These are phyloP conservation scores for Serranus cabrilla DNA, from an alignment of 2,797 vertebrate genomes.

Conservation along the genomic window DNA sequence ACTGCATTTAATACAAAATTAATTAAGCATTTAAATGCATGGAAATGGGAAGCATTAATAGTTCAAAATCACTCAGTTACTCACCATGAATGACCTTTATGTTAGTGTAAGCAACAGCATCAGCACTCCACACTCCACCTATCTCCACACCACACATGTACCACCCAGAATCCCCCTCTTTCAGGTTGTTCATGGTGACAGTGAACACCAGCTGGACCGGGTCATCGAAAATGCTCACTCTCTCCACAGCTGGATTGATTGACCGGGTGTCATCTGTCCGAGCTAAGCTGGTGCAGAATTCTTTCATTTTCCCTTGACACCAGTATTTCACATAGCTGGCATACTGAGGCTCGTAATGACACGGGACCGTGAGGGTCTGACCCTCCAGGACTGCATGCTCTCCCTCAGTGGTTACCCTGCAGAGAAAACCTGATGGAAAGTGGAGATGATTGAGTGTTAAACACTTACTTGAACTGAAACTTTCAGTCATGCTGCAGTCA, in stretches of 20 bases:
- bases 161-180: slow-evolving; percentile 76
- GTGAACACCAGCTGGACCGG: slow-evolving; percentile 78
- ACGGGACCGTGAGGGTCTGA: slow-evolving; percentile 72
- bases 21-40: too few species aligned
- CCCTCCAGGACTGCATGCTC: slow-evolving; percentile 77
- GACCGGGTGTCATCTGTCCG: slow-evolving; percentile 67
- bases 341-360: slow-evolving; percentile 82
- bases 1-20: too few species aligned
- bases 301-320: slow-evolving; percentile 74
- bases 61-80: slow-evolving; percentile 28
- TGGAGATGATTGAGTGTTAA: slow-evolving; percentile 21
- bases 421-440: slow-evolving; percentile 59
- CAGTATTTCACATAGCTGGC: slow-evolving; percentile 84
- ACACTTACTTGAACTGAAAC: slow-evolving; percentile 7
- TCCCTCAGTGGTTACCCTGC: slow-evolving; percentile 59
- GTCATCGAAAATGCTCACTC: slow-evolving; percentile 78
- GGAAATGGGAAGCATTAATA: too few species aligned
- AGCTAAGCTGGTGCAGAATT: slow-evolving; percentile 79
- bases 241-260: background rate
- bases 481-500: slow-evolving; percentile 6
- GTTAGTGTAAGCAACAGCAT: slow-evolving; percentile 65
- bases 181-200: slow-evolving; percentile 80
- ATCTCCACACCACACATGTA: slow-evolving; percentile 86
- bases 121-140: slow-evolving; percentile 70
- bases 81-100: slow-evolving; percentile 82